Conservation (phyloP, 1,140 invertebrate species). For the Drosophila aff. region DNA sequence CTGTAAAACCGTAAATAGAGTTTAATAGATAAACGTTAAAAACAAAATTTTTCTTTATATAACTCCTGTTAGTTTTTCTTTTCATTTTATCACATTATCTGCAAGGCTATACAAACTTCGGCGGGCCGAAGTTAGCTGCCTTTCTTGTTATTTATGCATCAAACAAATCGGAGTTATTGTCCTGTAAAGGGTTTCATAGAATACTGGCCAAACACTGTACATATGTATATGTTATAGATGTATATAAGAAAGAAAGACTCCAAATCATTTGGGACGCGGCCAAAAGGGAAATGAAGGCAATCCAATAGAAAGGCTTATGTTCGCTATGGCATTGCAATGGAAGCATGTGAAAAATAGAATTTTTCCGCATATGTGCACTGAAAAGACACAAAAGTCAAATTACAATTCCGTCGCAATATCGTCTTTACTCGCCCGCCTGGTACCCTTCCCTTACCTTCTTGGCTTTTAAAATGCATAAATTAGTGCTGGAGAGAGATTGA, state of each 20-base stretch:
- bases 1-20: too few relatives aligned
- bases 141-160: too few relatives aligned
- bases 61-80: too few relatives aligned
- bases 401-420: slow-evolving; percentile 41
- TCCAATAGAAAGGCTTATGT: slow-evolving; percentile 3
- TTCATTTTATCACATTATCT: too few relatives aligned
- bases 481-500: slow-evolving; percentile 45
- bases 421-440: background rate
- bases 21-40: too few relatives aligned
- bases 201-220: background rate
- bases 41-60: too few relatives aligned
- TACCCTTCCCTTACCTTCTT: slow-evolving; percentile 6
- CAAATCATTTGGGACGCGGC: background rate
- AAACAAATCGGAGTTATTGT: too few relatives aligned
- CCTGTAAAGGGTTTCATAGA: background rate
- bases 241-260: background rate
- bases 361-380: slow-evolving; percentile 70
- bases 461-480: slow-evolving; percentile 73
- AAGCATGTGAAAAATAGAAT: slow-evolving; percentile 75
- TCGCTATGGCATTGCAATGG: slow-evolving; percentile 38
- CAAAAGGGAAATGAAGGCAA: slow-evolving; percentile 7
- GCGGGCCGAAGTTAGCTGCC: too few relatives aligned
- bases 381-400: slow-evolving; percentile 54
- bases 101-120: too few relatives aligned
- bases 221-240: background rate